phyloP scores from a whole-genome alignment of 2,113 vertebrate genomes.

The Empidonax alnorum region DNA sequence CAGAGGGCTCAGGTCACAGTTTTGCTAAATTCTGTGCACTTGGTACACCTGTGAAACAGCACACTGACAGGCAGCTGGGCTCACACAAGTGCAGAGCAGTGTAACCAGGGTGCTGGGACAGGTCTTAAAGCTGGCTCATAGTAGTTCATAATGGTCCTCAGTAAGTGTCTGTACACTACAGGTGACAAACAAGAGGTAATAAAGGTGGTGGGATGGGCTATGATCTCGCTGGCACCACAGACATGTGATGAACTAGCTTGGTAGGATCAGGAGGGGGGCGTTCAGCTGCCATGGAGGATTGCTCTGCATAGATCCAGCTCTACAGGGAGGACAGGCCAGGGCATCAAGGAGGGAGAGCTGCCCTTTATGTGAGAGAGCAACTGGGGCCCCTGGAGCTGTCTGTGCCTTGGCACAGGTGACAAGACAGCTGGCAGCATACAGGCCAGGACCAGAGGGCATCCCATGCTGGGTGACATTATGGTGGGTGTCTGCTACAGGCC shows the following conservation, averaged over 20 bases:
- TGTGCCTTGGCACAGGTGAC: not conserved
- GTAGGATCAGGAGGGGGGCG: accelerated
- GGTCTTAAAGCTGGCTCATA: not conserved
- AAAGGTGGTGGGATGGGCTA: not conserved
- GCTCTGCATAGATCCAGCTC: not conserved
- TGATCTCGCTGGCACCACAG: not conserved
- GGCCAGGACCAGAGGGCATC: not conserved
- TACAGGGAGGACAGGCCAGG: not conserved
- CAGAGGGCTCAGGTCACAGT: not conserved
- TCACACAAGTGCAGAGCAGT: accelerated
- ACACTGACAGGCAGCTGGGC: accelerated
- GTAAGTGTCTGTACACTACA: not conserved
- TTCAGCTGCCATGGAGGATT: not conserved
- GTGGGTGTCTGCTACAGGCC: not conserved
- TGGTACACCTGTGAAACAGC: not conserved
- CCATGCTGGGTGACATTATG: not conserved
- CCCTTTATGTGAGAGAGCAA: not conserved
- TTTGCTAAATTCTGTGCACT: not conserved
- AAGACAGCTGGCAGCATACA: not conserved
- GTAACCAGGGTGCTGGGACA: accelerated
- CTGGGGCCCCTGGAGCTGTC: not conserved
- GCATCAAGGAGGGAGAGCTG: not conserved
- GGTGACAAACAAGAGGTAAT: not conserved
- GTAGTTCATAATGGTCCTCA: not conserved
- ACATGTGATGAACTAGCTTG: accelerated